A percentile compares a stretch with the other conserved stretches of the same genome.
phyloP scores from a whole-genome alignment of 1,140 invertebrate genomes.

The Caerostris darwini region DNA sequence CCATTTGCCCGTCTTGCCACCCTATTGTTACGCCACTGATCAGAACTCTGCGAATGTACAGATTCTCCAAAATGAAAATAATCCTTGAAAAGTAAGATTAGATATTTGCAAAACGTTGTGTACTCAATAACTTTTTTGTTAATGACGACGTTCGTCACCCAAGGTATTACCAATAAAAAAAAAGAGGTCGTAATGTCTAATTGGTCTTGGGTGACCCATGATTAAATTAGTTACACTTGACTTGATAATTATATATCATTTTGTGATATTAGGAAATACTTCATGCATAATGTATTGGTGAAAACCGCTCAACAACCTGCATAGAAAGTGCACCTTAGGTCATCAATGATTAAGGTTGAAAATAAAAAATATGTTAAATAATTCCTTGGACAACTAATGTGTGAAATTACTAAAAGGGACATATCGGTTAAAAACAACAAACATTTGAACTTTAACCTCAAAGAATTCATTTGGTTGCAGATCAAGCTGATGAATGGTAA shows the following conservation, averaged over 20 bases:
- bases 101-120: too few species aligned
- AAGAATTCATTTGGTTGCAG: background rate
- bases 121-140: too few species aligned
- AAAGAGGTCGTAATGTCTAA: background rate
- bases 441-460: background rate
- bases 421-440: background rate
- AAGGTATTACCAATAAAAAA: background rate
- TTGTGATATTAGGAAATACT: background rate
- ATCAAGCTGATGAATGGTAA: too few species aligned
- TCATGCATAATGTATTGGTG: conserved; percentile 32
- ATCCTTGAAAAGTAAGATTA: too few species aligned
- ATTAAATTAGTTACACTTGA: background rate
- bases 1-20: too few species aligned
- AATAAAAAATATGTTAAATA: background rate
- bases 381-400: background rate
- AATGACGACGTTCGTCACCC: background rate
- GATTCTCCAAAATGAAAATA: too few species aligned
- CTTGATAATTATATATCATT: background rate
- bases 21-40: too few species aligned
- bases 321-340: background rate
- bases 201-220: conserved; percentile 1
- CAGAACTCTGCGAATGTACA: too few species aligned
- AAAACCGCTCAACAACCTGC: background rate
- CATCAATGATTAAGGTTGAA: background rate
- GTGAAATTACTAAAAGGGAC: background rate